Base-by-base conservation (phyloP, 2,113 vertebrate species). In the Otocyon megalotis region DNA sequence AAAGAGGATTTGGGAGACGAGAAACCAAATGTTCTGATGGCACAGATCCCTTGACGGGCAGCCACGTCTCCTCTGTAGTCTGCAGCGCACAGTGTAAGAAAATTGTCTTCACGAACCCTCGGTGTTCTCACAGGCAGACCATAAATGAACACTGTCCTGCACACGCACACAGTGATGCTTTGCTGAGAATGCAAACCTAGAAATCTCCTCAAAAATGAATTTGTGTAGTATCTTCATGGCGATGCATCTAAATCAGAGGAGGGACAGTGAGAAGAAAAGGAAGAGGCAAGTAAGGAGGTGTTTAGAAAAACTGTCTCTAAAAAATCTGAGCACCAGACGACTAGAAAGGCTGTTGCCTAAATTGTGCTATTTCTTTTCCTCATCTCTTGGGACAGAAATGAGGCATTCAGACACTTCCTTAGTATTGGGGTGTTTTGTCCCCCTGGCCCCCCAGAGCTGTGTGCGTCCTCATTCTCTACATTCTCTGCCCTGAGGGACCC, bases 21-120 rank as follows among this genome's bases (percentile, higher is more conserved):
- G 95, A 95, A 97, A 96, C 97, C 98, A 98, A 97, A 98, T 98
- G 98, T 98, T 98, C 97, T 6, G 54, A 95, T 97, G 98, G 97
- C 97, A 96, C 84, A 0, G 84, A 85, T 96, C 96, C 96, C 97
- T 95, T 32, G 83, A 63, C 14, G 22, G 67, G 87, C 54, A 93
- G 94, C 93, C 92, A 67, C 48, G 56, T 71, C 81, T 77, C 62
- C 84, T 80, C 81, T 88, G 92, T 4, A 72, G 69, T 88, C 24
- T 67, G 90, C 94, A 76, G 90, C 30, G 76, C 10, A 13, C 58
- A 48, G 79, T 3, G 16, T 17, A 50, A 69, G 87, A 83, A 93
- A 90, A 96, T 54, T 4, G 69, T 67, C 95, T 86, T 53, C 37
- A 4, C 1, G 63, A 87, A 62, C 84, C n/a, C 62, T 28, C 24